Base-by-base conservation (phyloP, 2,113 vertebrate genomes). In the Eudyptes chrysolophus region DNA sequence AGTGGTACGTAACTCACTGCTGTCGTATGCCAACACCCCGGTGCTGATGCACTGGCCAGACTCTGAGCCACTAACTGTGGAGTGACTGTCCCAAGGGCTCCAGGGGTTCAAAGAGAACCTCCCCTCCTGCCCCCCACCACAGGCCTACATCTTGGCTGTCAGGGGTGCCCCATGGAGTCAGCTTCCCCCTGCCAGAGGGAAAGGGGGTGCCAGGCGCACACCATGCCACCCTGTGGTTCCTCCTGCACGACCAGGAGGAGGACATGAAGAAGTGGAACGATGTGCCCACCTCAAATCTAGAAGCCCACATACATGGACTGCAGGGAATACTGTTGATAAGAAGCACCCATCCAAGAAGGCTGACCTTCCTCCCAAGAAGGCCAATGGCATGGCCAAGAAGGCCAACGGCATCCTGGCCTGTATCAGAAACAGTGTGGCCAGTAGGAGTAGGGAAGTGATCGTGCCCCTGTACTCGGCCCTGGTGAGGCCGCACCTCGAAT, bases 131-230 rank as follows among this genome's bases (percentile, higher is more conserved):
- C 10, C 27, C 6, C 7, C 6, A 30, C 19, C 14, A 57, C 6
- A 11, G 7, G 6, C 48, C 32, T 70, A 46, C 1, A 3, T 68
- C 70, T 82, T 1, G 0, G 18, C 54, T 62, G 62, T 27, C 51
- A 76, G 46, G 38, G 27, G 27, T 5, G 4, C 11, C 49, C n/a
- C n/a, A n/a, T 7, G 16, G 61, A 66, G 18, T 46, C 14, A 4
- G 15, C 32, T 69, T 57, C 44, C 13, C 46, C 68, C 57, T 51
- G 24, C 3, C 40, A 81, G 46, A 84, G 13, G 32, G 36, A 80
- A 81, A 66, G 13, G 4, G 9, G 9, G 8, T 29, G 19, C 13
- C 38, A 64, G 17, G 18, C 40, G 6, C 21, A 55, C 22, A 17
- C 10, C 46, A 46, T 34, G 75, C 34, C 52, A 68, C 9, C 29